Conservation (phyloP, 2,888 invertebrate species). For the Cordylochernes scorpioides region DNA sequence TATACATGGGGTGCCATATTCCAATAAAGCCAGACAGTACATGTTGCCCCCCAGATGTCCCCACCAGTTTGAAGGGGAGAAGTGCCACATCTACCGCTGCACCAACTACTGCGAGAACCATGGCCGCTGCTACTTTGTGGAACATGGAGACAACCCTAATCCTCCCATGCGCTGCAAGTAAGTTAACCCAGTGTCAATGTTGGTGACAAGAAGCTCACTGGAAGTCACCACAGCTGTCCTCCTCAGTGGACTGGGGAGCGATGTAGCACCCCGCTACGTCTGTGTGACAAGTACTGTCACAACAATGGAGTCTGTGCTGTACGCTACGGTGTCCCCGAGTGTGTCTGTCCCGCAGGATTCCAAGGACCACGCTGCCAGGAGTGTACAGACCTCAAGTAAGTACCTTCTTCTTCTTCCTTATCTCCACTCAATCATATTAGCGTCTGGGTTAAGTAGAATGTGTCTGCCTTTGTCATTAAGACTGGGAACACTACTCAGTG, state of each 20-base stretch:
- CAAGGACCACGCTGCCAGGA: conserved; percentile 20
- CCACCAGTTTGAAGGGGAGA: conserved; percentile 34
- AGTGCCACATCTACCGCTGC: conserved; percentile 26
- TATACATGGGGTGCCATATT: too few relatives aligned
- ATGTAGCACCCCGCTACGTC: conserved; percentile 33
- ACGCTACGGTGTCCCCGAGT: conserved; percentile 20
- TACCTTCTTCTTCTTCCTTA: too few relatives aligned
- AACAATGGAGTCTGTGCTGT: conserved; percentile 32
- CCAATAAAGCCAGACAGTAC: too few relatives aligned
- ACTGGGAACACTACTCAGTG: too few relatives aligned
- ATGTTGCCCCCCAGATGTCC: too few relatives aligned
- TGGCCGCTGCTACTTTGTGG: conserved; percentile 21
- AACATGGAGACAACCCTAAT: conserved; percentile 15
- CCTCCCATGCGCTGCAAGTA: conserved; percentile 18
- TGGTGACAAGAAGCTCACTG: neutral
- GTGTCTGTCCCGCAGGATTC: conserved; percentile 30
- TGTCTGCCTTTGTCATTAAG: too few relatives aligned
- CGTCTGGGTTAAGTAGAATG: too few relatives aligned
- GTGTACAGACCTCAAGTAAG: conserved; percentile 6
- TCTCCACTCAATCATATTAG: too few relatives aligned
- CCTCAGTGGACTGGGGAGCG: conserved; percentile 36
- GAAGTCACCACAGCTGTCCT: conserved; percentile 30
- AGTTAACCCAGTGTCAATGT: conserved; percentile 3
- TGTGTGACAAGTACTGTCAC: conserved; percentile 30
- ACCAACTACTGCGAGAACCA: conserved; percentile 33